Evolutionary conservation across 53 echinoderm and acorn worm genomes (phyloP).

Genomic region (Antedon mediterranea): DNA sequence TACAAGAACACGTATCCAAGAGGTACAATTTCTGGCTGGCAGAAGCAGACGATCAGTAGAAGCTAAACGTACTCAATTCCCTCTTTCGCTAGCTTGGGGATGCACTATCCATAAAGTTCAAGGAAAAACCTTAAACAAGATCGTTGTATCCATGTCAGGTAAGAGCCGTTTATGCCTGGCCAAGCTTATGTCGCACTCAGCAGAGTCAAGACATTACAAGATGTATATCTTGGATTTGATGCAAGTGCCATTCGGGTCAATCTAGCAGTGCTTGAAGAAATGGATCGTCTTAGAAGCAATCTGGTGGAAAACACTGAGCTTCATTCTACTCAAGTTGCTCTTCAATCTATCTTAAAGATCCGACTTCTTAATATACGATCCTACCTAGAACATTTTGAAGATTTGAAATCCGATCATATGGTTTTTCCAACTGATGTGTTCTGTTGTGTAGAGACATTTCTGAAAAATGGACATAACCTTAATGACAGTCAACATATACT

Average conservation of each 20-base stretch:
- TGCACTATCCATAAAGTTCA: slow-evolving; percentile 43
- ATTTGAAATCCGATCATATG: background rate
- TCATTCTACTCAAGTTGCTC: background rate
- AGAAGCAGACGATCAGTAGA: slow-evolving; percentile 2
- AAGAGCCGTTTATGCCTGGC: background rate
- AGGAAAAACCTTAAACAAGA: slow-evolving; percentile 25
- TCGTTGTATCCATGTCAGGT: slow-evolving; percentile 28
- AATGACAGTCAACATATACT: background rate
- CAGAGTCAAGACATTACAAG: slow-evolving; percentile 14
- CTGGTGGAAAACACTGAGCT: background rate
- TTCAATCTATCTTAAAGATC: background rate
- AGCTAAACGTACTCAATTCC: slow-evolving; percentile 27
- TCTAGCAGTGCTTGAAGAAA: no score
- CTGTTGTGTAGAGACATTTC: no score
- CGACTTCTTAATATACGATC: slow-evolving; percentile 16
- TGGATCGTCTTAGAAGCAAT: background rate
- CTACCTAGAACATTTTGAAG: slow-evolving; percentile 4
- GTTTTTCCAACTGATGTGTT: slow-evolving; percentile 14
- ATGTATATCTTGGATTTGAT: slow-evolving; percentile 2
- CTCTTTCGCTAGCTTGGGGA: slow-evolving; percentile 25
- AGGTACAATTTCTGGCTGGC: background rate
- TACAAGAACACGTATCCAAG: background rate
- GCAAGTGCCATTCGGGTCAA: slow-evolving; percentile 3
- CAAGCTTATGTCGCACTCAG: slow-evolving; percentile 29
- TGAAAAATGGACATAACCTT: slow-evolving; percentile 1